Conservation (phyloP, 2,797 vertebrate genomes). For the Serranus cabrilla region DNA sequence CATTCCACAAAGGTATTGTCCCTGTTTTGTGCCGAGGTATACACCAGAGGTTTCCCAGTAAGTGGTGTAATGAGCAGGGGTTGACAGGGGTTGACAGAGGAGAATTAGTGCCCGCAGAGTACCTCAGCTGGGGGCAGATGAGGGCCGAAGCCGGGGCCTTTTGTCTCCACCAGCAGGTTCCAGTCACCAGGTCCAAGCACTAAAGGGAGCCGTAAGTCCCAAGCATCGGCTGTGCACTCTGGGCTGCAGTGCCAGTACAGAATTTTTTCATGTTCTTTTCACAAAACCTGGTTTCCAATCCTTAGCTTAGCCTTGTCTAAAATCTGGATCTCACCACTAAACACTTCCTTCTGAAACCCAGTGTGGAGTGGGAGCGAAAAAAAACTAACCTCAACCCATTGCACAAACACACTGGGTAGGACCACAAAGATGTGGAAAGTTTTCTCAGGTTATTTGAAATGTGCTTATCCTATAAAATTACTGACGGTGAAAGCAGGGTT, state of each 20-base stretch:
- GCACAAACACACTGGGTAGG: constrained; percentile 34
- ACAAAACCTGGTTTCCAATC: constrained; percentile 31
- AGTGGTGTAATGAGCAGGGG: constrained; percentile 87
- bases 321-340: constrained; percentile 83
- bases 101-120: constrained; percentile 67
- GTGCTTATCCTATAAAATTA: constrained; percentile 19
- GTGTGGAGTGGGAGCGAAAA: constrained; percentile 51
- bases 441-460: constrained; percentile 33
- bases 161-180: constrained; percentile 82
- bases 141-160: constrained; percentile 74
- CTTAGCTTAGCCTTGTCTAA: constrained; percentile 43
- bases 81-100: constrained; percentile 90
- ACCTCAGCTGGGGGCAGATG: constrained; percentile 48
- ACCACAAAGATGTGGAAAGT: constrained; percentile 27
- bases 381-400: constrained; percentile 47
- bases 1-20: constrained; percentile 72
- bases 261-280: constrained; percentile 21
- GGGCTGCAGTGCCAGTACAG: constrained; percentile 1
- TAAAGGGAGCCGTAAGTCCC: constrained; percentile 17
- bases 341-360: constrained; percentile 81
- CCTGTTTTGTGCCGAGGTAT: constrained; percentile 72
- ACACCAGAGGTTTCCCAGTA: constrained; percentile 74
- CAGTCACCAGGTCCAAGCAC: constrained; percentile 27
- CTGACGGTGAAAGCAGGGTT: not conserved
- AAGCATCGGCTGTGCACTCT: constrained; percentile 18